Conservation (phyloP, 2,888 invertebrate genomes). For the Latrodectus elegans region DNA sequence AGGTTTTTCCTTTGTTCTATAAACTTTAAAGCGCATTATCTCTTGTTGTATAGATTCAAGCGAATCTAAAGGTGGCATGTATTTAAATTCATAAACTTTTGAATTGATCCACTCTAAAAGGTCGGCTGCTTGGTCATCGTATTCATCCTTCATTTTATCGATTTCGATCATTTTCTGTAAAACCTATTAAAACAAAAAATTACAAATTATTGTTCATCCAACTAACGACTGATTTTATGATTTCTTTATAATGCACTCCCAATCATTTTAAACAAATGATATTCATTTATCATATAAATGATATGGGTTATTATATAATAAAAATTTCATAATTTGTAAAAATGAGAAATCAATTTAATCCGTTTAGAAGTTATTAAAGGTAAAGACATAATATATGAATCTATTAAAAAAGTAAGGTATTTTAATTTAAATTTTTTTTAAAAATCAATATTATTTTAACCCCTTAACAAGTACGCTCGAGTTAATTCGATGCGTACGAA, state of each 20-base stretch:
- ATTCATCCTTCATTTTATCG: slow-evolving; percentile 91
- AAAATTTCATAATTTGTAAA: too few relatives aligned
- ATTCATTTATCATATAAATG: neutral
- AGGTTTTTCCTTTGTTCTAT: slow-evolving; percentile 96
- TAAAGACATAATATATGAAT: too few relatives aligned
- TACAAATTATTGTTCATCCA: neutral
- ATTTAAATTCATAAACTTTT: slow-evolving; percentile 87
- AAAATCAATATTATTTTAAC: too few relatives aligned
- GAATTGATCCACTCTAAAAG: slow-evolving; percentile 94
- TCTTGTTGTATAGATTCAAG: slow-evolving; percentile 92
- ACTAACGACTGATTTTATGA: neutral
- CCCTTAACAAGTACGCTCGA: too few relatives aligned
- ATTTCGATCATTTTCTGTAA: slow-evolving; percentile 96
- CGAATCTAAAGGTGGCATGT: slow-evolving; percentile 92
- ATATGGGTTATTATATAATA: too few relatives aligned
- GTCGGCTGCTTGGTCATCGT: slow-evolving; percentile 87
- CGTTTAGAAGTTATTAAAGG: too few relatives aligned
- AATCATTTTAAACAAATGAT: neutral
- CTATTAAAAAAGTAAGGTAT: too few relatives aligned
- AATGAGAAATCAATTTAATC: too few relatives aligned
- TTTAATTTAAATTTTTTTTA: too few relatives aligned
- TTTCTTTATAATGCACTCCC: too few relatives aligned
- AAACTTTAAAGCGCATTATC: slow-evolving; percentile 91
- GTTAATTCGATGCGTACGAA: too few relatives aligned
- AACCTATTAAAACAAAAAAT: slow-evolving; percentile 80